These are phyloP conservation scores for Lucifuga dentata DNA, from an alignment of 2,113 vertebrate genomes.

Conservation along the genomic window DNA sequence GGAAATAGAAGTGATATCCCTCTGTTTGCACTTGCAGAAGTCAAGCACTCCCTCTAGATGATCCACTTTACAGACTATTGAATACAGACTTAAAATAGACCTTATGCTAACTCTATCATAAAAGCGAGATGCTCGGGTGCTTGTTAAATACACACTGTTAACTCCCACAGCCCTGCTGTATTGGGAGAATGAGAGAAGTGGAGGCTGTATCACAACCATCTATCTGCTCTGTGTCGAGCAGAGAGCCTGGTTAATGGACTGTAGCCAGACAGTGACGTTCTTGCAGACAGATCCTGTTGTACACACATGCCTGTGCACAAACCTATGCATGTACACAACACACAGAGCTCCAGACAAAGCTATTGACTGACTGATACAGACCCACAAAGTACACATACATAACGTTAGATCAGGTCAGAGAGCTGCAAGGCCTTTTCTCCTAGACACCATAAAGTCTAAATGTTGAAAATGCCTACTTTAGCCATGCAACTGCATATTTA, in stretches of 20 bases:
- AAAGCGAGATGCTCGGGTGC: slow-evolving; percentile 45
- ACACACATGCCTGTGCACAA: slow-evolving; percentile 61
- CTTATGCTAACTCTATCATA: slow-evolving; percentile 12
- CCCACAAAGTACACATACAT: slow-evolving; percentile 54
- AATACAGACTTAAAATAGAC: slow-evolving; percentile 44
- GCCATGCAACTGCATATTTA: slow-evolving; percentile 5
- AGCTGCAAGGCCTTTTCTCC: slow-evolving; percentile 41
- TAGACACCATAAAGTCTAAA: slow-evolving; percentile 34
- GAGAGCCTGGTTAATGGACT: slow-evolving; percentile 76
- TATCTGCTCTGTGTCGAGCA: slow-evolving; percentile 72
- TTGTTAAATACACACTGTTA: slow-evolving; percentile 61
- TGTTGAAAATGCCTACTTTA: slow-evolving; percentile 21
- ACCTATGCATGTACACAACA: slow-evolving; percentile 6
- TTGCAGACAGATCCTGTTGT: slow-evolving; percentile 49
- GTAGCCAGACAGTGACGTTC: slow-evolving; percentile 69
- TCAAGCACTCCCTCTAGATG: slow-evolving; percentile 12
- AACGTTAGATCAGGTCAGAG: slow-evolving; percentile 47
- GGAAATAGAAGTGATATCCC: slow-evolving; percentile 24
- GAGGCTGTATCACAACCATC: slow-evolving; percentile 63
- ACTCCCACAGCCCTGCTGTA: slow-evolving; percentile 43
- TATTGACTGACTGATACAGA: slow-evolving; percentile 69
- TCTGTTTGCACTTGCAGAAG: slow-evolving; percentile 45
- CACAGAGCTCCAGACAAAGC: slow-evolving; percentile 50
- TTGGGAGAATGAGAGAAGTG: slow-evolving; percentile 41
- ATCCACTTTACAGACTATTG: neutral